A percentile compares a stretch with the other conserved stretches of the same genome.
Conservation (phyloP, 2,113 vertebrate genomes). For the Sebastes fasciatus region DNA sequence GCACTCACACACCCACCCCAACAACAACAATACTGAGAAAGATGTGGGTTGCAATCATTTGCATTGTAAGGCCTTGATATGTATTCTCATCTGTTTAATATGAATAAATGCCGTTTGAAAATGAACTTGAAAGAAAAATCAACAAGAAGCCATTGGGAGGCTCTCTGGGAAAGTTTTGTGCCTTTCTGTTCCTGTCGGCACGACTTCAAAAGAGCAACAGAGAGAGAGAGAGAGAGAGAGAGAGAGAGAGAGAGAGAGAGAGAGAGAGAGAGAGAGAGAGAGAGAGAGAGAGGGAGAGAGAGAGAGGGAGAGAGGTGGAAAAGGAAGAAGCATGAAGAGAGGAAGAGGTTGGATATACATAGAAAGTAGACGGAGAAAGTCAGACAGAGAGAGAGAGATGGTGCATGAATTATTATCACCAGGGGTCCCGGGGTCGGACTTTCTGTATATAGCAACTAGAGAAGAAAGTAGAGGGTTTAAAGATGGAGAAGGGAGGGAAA, state of each 20-base stretch:
- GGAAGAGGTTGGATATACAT: constrained; percentile 50
- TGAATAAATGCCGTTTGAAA: constrained; percentile 82
- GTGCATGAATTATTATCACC: constrained; percentile 66
- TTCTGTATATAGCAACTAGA: constrained; percentile 61
- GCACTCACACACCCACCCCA: constrained; percentile 56
- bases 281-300: constrained; percentile 25
- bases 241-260: constrained; percentile 77
- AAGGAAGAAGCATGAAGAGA: constrained; percentile 72
- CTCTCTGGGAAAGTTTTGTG: constrained; percentile 74
- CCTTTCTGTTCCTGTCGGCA: constrained; percentile 74
- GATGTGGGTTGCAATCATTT: constrained; percentile 74
- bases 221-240: constrained; percentile 22
- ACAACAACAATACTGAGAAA: constrained; percentile 72
- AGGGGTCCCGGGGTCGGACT: constrained; percentile 24
- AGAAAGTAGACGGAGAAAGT: constrained; percentile 31
- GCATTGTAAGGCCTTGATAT: constrained; percentile 80
- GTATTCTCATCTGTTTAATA: constrained; percentile 72
- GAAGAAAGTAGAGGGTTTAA: constrained; percentile 39
- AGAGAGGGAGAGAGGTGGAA: constrained; percentile 80
- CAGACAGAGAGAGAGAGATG: constrained; percentile 71
- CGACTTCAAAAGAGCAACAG: constrained; percentile 67
- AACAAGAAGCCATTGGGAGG: constrained; percentile 77
- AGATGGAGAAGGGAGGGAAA: constrained; percentile 42
- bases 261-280: constrained; percentile 40
- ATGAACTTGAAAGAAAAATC: constrained; percentile 81